These are phyloP conservation scores for Scrobipalpa atriplicella DNA, from an alignment of 2,888 invertebrate genomes.

Conservation along the genomic window DNA sequence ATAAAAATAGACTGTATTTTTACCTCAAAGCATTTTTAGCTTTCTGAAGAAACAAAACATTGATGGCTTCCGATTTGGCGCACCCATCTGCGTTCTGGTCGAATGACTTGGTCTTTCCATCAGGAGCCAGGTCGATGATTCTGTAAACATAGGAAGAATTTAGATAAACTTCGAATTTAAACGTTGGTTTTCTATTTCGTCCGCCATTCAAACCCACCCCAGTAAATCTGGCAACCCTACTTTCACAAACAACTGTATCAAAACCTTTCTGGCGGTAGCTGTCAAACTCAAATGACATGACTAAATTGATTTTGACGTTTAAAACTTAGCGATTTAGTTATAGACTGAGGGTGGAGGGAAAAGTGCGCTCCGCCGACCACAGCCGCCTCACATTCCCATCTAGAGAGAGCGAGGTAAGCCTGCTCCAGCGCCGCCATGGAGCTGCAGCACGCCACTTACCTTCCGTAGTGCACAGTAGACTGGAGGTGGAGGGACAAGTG, in stretches of 20 bases:
- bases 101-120: slow-evolving; percentile 94
- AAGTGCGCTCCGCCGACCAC: slow-evolving; percentile 84
- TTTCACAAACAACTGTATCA: no score
- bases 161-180: no score
- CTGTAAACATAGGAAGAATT: slow-evolving; percentile 38
- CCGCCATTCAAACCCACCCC: no score
- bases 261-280: no score
- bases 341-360: slow-evolving; percentile 79
- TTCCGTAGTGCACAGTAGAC: slow-evolving; percentile 32
- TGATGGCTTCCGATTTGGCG: slow-evolving; percentile 88
- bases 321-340: no score
- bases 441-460: slow-evolving; percentile 52
- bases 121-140: slow-evolving; percentile 81
- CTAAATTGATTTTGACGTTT: no score
- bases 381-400: slow-evolving; percentile 73
- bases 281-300: no score
- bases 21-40: slow-evolving; percentile 81
- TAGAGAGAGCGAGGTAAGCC: slow-evolving; percentile 55
- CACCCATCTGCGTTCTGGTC: slow-evolving; percentile 91
- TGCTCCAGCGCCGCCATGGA: slow-evolving; percentile 57
- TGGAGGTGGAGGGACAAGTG: slow-evolving; percentile 83
- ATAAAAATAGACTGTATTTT: neutral
- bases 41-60: slow-evolving; percentile 87
- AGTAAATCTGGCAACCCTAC: no score
- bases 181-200: no score